These are phyloP conservation scores for Brotogeris chrysoptera DNA, from an alignment of 2,797 vertebrate genomes.

Conservation along the genomic window DNA sequence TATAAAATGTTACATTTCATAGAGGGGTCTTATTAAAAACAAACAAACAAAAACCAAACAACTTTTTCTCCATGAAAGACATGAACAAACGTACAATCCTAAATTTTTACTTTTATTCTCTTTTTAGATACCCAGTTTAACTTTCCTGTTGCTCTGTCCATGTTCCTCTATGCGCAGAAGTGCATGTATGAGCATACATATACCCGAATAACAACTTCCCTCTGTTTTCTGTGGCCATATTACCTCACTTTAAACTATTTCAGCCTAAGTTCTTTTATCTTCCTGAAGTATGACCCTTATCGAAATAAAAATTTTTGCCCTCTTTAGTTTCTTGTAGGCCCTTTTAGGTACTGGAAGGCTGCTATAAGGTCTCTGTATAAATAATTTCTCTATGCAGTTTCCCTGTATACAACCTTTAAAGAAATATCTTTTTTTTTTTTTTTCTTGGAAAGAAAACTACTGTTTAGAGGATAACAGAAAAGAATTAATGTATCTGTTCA, in stretches of 20 bases:
- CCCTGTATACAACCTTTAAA: background rate
- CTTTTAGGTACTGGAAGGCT: background rate
- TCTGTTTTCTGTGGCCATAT: background rate
- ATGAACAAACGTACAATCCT: background rate
- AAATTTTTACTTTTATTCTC: background rate
- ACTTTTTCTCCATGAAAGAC: fast-evolving
- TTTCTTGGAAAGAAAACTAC: background rate
- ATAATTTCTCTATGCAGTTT: background rate
- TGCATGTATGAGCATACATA: background rate
- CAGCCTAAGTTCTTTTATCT: background rate
- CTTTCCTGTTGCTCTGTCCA: fast-evolving
- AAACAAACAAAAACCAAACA: fast-evolving
- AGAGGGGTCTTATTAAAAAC: background rate
- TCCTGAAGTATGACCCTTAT: background rate
- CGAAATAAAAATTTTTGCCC: background rate
- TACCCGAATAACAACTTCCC: background rate
- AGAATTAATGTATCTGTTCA: background rate
- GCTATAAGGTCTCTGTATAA: background rate
- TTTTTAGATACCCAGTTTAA: background rate
- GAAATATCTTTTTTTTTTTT: background rate
- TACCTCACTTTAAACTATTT: background rate
- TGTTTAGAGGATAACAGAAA: background rate
- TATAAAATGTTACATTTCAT: background rate
- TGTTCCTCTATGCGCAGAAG: background rate
- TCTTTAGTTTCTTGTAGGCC: background rate